A percentile compares a stretch with the other conserved stretches of the same genome.
phyloP scores from a whole-genome alignment of 1,140 invertebrate species.

The Gonatopus flavifemur region DNA sequence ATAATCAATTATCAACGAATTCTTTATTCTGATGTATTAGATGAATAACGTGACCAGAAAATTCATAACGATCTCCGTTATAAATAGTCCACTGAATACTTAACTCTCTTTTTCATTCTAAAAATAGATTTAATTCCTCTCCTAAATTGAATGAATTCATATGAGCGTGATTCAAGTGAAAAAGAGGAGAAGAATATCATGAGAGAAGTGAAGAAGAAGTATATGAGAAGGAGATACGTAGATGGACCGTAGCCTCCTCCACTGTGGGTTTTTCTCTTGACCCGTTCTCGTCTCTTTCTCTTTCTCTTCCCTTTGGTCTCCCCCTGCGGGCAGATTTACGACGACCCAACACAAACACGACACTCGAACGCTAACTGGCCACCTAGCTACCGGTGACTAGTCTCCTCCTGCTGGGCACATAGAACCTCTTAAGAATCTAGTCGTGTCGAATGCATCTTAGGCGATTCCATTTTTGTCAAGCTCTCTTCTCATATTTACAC shows the following conservation, averaged over 20 bases:
- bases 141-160: too few species aligned
- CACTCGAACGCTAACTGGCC: conserved; percentile 45
- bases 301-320: conserved; percentile 8
- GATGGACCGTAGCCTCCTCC: conserved; percentile 16
- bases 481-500: too few species aligned
- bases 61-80: too few species aligned
- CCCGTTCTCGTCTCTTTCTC: conserved; percentile 4
- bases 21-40: too few species aligned
- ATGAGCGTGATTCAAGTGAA: too few species aligned
- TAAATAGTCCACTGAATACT: too few species aligned
- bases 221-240: conserved; percentile 13
- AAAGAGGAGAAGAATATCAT: conserved; percentile 7
- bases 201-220: conserved; percentile 7
- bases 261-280: too few species aligned
- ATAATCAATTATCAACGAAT: too few species aligned
- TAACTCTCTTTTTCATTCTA: too few species aligned
- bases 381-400: conserved; percentile 43
- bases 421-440: conserved; percentile 17
- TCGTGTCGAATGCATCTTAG: neutral
- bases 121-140: too few species aligned
- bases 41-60: too few species aligned
- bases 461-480: too few species aligned
- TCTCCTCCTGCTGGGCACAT: conserved; percentile 16
- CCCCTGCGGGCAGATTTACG: conserved; percentile 40
- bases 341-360: conserved; percentile 46